Evolutionary conservation across 2,888 invertebrate species (phyloP).

Genomic region (Brassicogethes aeneus): DNA sequence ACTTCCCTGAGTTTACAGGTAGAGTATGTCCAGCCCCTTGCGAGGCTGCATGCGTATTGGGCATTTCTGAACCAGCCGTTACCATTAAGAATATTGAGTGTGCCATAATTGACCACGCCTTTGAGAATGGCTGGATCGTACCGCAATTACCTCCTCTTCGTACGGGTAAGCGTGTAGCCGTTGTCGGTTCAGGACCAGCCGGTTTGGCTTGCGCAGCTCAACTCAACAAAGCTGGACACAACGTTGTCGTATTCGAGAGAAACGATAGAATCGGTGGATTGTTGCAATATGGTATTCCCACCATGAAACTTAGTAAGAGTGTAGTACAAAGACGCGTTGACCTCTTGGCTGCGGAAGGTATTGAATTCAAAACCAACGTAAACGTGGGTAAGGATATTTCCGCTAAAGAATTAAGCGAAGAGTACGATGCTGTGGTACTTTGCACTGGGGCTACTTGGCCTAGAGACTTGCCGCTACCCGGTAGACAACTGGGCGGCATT

Average conservation of each 20-base stretch:
- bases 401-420: constrained; percentile 56
- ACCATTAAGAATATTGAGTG: constrained; percentile 99
- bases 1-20: constrained; percentile 72
- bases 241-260: constrained; percentile 93
- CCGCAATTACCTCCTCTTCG: constrained; percentile 48
- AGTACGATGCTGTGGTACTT: constrained; percentile 77
- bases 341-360: constrained; percentile 80
- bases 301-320: constrained; percentile 94
- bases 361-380: constrained; percentile 74
- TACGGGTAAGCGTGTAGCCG: constrained; percentile 33
- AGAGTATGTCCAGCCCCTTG: constrained; percentile 95
- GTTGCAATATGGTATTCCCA: constrained; percentile 96
- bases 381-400: constrained; percentile 88
- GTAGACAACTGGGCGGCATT: constrained; percentile 84
- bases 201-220: constrained; percentile 95
- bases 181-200: constrained; percentile 92
- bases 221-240: constrained; percentile 92
- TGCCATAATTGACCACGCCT: constrained; percentile 96
- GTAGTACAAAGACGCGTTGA: constrained; percentile 85
- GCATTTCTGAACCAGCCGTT: constrained; percentile 91
- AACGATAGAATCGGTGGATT: constrained; percentile 94
- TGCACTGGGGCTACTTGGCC: constrained; percentile 97
- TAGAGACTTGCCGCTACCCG: constrained; percentile 77
- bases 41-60: constrained; percentile 88
- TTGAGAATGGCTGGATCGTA: constrained; percentile 89